Conservation (phyloP, 2,113 vertebrate genomes). For the sheep (Ovis aries) region DNA sequence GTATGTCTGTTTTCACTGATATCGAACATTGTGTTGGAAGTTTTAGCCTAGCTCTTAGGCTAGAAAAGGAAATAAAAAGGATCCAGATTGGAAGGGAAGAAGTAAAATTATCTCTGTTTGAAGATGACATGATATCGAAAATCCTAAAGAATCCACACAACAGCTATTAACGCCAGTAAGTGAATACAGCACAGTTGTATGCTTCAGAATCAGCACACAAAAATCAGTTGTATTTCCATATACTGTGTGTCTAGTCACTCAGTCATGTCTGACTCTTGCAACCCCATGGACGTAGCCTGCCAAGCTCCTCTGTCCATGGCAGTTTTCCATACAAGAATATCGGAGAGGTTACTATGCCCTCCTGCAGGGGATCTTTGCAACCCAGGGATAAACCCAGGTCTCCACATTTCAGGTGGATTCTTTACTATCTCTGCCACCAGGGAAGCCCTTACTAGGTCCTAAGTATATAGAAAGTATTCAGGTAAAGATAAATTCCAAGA, state of each 20-base stretch:
- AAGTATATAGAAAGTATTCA: background rate
- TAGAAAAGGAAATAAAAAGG: background rate
- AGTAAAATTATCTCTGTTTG: background rate
- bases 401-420: background rate
- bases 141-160: background rate
- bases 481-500: background rate
- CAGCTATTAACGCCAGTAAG: background rate
- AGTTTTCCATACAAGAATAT: background rate
- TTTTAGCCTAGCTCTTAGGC: background rate
- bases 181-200: background rate
- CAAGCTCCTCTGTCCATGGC: background rate
- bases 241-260: background rate
- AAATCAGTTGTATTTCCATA: background rate
- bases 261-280: background rate
- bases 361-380: background rate
- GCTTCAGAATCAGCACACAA: background rate
- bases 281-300: background rate
- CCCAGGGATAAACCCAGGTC: background rate
- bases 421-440: background rate
- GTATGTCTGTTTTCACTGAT: background rate
- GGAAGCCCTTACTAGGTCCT: background rate
- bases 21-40: background rate
- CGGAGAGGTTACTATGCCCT: background rate
- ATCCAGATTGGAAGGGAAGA: background rate
- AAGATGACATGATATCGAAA: background rate